A percentile compares a stretch with the other conserved stretches of the same genome.
Evolutionary conservation across 1,140 invertebrate species (phyloP).

Genomic region (Ylistrum balloti): DNA sequence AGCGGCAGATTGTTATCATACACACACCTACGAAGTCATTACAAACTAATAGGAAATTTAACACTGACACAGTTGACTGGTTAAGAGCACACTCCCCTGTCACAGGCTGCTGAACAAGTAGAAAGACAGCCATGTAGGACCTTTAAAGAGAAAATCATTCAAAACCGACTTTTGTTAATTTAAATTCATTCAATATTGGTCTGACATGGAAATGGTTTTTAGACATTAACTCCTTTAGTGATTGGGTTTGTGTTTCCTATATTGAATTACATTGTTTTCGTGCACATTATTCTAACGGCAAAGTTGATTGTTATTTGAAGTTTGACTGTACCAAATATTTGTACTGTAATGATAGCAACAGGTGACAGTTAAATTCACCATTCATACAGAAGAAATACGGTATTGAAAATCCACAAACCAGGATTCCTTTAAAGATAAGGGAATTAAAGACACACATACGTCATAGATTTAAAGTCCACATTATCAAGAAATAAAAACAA

Average conservation of each 20-base stretch:
- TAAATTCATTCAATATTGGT: not conserved
- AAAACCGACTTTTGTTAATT: not conserved
- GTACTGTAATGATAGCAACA: not conserved
- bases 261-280: not conserved
- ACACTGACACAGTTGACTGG: not conserved
- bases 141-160: not conserved
- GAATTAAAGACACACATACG: not conserved
- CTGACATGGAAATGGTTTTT: constrained; percentile 1
- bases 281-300: not conserved
- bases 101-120: not conserved
- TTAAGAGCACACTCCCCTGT: not conserved
- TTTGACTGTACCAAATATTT: constrained; percentile 5
- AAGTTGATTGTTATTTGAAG: not conserved
- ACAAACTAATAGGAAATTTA: not conserved
- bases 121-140: not conserved
- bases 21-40: not conserved
- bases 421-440: not conserved
- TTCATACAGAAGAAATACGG: not conserved
- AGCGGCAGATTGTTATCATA: not conserved
- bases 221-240: not conserved
- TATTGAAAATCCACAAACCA: not conserved
- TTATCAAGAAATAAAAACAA: not conserved
- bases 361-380: not conserved
- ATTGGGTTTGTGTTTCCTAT: not conserved
- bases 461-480: not conserved